Evolutionary conservation across 1,140 invertebrate species (phyloP), one percentile per base, ranked within the genome.

Genomic region (Homalodisca vitripennis): DNA sequence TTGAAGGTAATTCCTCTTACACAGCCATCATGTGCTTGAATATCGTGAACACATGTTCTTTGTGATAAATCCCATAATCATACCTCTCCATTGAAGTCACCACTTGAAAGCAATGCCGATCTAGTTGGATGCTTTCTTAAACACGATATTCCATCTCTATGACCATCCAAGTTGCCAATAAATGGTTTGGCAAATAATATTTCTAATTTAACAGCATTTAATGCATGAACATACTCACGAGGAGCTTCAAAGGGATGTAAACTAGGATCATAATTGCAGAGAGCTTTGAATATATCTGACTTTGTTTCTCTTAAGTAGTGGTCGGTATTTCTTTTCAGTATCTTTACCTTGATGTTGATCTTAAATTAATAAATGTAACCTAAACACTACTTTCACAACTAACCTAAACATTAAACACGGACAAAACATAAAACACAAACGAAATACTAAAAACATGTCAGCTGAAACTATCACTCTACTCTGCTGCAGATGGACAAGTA

Each of bases 111-210:
- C 0, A 84, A 81, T 1, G 94, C 93, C 1, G 99, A 79, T 46
- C 84, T 81, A 27, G 79, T 85, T 0, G 97, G 95, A 84, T 99
- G 95, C 80, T 98, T 98, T 1, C 84, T 86, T 68, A 99, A 78
- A 73, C 87, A 89, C 17, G 92, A 89, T 1, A 99, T 87, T 2
- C 92, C 91, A 83, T 99, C 98, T 62, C 86, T 85, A 78, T 99
- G 98, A 1, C 97, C 97, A 82, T 97, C 94, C 48, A 77, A 99
- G 82, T 88, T 92, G n/a, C 91, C 92, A 26, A 99, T 77, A 81
- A 99, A 99, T 13, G 98, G 98, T 79, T 99, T 99, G 0, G 98
- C 97, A 85, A 99, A 99, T 1, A 99, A 89, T 74, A 91, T 83
- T 74, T 99, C 97, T 64, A 99, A 79, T 83, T 99, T 99, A 0